Evolutionary conservation across 2,797 vertebrate species (phyloP).

Genomic region (Premnoplex brunnescens): DNA sequence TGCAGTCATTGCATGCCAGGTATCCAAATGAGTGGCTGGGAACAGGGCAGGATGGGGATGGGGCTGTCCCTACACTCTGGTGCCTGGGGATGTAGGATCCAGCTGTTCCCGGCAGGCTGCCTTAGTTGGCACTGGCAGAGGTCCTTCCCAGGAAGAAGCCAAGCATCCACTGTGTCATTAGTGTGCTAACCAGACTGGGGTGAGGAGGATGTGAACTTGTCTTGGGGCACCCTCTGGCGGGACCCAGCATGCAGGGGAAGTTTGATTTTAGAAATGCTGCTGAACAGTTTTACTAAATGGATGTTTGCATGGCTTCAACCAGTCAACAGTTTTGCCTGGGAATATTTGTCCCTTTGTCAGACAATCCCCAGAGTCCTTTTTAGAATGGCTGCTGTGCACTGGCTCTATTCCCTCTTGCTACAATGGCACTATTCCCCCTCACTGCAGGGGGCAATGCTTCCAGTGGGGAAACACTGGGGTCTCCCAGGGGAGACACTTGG

Average conservation of each 20-base stretch:
- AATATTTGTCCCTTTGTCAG: neutral
- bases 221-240: neutral
- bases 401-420: neutral
- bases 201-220: neutral
- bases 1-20: neutral
- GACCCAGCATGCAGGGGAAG: neutral
- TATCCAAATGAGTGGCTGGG: too few species aligned
- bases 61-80: rapidly evolving
- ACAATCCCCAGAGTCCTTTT: neutral
- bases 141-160: neutral
- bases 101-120: neutral
- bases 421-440: neutral
- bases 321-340: neutral
- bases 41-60: too few species aligned
- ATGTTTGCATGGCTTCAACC: neutral
- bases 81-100: neutral
- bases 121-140: neutral
- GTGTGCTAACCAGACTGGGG: neutral
- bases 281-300: neutral
- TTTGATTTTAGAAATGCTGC: neutral
- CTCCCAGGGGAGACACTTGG: neutral
- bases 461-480: neutral
- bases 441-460: neutral
- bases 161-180: too few species aligned
- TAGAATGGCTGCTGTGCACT: neutral